Percentiles rank a stretch among this genome's conserved stretches.
phyloP scores from a whole-genome alignment of 2,888 invertebrate genomes.

The Marronus borbonicus region DNA sequence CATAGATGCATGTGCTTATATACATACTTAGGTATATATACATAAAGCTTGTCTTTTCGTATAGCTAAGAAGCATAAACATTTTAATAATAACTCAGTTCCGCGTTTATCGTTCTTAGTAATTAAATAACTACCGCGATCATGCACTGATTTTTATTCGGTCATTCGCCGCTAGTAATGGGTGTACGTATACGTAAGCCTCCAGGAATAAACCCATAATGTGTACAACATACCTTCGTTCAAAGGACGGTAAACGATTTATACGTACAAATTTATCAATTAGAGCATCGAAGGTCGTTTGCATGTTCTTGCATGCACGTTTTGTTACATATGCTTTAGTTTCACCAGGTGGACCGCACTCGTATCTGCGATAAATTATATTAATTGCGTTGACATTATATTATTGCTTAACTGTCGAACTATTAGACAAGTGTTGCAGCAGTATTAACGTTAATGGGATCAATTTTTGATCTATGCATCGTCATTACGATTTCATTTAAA shows the following conservation, averaged over 20 bases:
- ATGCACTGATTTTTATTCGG: conserved; percentile 1
- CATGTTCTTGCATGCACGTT: conserved; percentile 25
- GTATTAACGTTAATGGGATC: too few relatives aligned
- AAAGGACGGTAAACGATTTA: conserved; percentile 2
- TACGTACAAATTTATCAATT: conserved; percentile 28
- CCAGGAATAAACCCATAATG: neutral
- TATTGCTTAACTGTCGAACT: conserved; percentile 16
- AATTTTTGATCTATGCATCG: too few relatives aligned
- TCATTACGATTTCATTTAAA: too few relatives aligned
- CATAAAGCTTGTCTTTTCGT: neutral
- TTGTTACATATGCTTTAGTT: conserved; percentile 25
- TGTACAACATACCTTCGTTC: neutral
- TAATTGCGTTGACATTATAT: neutral
- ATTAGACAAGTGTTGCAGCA: neutral
- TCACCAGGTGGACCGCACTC: conserved; percentile 15
- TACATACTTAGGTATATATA: neutral
- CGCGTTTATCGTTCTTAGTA: conserved; percentile 15
- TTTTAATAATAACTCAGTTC: conserved; percentile 17
- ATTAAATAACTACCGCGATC: conserved; percentile 31
- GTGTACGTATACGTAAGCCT: neutral
- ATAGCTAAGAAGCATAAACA: conserved; percentile 25
- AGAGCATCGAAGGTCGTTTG: conserved; percentile 27
- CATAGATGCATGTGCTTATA: neutral
- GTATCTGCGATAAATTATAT: neutral
- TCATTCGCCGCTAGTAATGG: neutral